Percentiles rank a stretch among this genome's conserved stretches.
These are phyloP conservation scores for Exephanes ischioxanthus DNA, from an alignment of 2,888 invertebrate genomes.

Conservation along the genomic window DNA sequence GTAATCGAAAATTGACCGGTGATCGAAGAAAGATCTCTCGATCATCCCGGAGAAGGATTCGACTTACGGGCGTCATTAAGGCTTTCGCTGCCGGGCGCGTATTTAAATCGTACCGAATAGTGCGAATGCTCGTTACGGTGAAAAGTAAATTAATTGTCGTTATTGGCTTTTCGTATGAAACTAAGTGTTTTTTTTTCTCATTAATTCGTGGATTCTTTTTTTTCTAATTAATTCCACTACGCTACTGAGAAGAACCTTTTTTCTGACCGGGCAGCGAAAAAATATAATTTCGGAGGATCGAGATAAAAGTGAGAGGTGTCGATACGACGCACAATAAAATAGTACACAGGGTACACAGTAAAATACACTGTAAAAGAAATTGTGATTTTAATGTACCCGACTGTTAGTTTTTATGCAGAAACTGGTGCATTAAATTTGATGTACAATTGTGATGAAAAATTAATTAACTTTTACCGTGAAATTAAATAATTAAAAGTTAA, in stretches of 20 bases:
- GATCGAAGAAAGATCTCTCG: slow-evolving; percentile 56
- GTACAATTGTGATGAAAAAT: no score
- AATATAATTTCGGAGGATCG: slow-evolving; percentile 43
- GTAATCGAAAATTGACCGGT: slow-evolving; percentile 37
- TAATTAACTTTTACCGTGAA: no score
- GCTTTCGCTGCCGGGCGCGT: slow-evolving; percentile 77
- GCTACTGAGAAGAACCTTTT: slow-evolving; percentile 15
- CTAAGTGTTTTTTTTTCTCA: neutral
- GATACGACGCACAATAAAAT: neutral
- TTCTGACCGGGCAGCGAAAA: neutral
- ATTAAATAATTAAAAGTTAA: no score
- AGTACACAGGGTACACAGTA: no score
- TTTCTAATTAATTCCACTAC: slow-evolving; percentile 67
- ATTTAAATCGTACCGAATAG: slow-evolving; percentile 71
- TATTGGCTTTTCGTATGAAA: no score
- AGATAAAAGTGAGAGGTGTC: neutral
- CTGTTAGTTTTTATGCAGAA: no score
- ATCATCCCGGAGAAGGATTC: slow-evolving; percentile 49
- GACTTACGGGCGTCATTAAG: slow-evolving; percentile 78
- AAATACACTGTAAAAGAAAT: no score
- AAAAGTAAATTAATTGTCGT: no score
- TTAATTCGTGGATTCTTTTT: neutral
- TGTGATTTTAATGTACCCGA: no score
- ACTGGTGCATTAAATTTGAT: no score
- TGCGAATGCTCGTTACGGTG: no score